A percentile compares a stretch with the other conserved stretches of the same genome.
Evolutionary conservation across 1,140 invertebrate species (phyloP).

Genomic region (Whitmania pigra): DNA sequence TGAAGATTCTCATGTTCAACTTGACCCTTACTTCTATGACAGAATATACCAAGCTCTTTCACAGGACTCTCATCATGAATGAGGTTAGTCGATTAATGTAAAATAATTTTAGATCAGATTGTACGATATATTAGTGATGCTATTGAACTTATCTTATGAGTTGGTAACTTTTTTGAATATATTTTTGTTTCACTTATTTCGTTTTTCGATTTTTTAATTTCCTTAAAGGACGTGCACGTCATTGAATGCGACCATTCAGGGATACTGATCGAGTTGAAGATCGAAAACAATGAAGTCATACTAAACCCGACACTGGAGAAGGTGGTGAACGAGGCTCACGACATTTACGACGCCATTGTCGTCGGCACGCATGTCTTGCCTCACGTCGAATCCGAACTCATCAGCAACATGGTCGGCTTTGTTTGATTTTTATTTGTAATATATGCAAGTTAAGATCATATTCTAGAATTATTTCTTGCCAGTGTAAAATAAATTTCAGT

Average conservation of each 20-base stretch:
- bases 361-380: background rate
- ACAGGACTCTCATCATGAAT: background rate
- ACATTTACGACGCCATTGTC: background rate
- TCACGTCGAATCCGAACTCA: background rate
- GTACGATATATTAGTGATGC: no score
- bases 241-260: background rate
- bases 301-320: background rate
- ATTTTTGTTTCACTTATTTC: no score
- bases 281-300: background rate
- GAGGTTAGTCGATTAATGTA: background rate
- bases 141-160: no score
- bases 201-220: no score
- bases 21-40: constrained; percentile 63
- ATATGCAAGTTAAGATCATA: no score
- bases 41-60: constrained; percentile 63
- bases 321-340: background rate
- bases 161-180: no score
- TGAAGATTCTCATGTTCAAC: constrained; percentile 69
- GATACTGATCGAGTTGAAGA: background rate
- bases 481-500: no score
- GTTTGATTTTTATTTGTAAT: background rate
- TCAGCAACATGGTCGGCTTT: constrained; percentile 2
- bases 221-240: no score
- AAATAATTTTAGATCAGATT: no score
- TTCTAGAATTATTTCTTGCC: no score